Evolutionary conservation across 2,888 invertebrate species (phyloP).

Genomic region (Spisula subtruncata): DNA sequence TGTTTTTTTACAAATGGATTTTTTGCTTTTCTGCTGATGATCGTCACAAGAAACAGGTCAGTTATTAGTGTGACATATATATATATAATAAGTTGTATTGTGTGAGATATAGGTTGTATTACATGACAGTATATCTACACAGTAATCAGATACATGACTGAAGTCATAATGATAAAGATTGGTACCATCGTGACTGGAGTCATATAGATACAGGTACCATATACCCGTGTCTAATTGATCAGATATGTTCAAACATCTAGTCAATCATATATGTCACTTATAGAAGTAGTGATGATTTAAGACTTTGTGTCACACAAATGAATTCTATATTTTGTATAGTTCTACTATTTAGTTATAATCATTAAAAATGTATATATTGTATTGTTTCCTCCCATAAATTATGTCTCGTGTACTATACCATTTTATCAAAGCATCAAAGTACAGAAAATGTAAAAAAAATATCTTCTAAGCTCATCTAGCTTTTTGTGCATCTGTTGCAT

Average conservation of each 20-base stretch:
- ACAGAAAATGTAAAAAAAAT: no score
- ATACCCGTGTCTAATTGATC: not conserved
- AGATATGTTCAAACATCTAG: not conserved
- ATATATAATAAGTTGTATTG: no score
- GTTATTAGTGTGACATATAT: not conserved
- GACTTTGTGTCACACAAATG: not conserved
- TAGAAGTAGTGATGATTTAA: not conserved
- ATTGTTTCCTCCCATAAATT: not conserved
- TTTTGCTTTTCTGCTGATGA: not conserved
- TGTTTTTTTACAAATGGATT: not conserved
- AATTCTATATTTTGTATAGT: not conserved
- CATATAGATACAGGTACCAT: not conserved
- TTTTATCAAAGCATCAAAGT: no score
- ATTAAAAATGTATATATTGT: no score
- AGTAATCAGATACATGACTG: not conserved
- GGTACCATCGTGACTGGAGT: not conserved
- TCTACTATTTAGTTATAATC: no score
- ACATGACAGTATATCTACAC: not conserved
- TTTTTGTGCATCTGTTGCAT: no score
- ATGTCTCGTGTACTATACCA: no score
- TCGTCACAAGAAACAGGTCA: not conserved
- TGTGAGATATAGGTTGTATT: not conserved
- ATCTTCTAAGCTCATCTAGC: no score
- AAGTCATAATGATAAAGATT: not conserved
- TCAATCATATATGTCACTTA: conserved; percentile 16